Percentiles rank a stretch among this genome's conserved stretches.
Conservation (phyloP, 2,797 vertebrate species). For the Trachops cirrhosus region DNA sequence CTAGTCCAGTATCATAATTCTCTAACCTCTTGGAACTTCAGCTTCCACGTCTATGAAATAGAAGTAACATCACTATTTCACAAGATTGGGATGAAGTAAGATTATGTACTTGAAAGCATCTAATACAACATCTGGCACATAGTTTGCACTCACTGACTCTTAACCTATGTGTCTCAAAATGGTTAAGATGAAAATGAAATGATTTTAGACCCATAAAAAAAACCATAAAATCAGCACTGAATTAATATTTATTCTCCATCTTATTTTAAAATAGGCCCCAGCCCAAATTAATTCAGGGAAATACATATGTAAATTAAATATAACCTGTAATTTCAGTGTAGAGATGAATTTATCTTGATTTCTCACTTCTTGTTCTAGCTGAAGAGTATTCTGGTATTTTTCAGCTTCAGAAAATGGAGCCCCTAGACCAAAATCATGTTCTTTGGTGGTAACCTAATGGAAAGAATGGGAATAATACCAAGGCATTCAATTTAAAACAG, state of each 20-base stretch:
- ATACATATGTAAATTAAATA: constrained; percentile 39
- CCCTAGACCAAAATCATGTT: constrained; percentile 75
- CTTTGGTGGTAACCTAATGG: constrained; percentile 74
- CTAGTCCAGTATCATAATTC: not conserved
- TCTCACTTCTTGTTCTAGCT: constrained; percentile 72
- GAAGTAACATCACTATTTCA: not conserved
- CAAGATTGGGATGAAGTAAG: not conserved
- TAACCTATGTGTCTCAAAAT: constrained; percentile 19
- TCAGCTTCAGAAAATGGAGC: constrained; percentile 74
- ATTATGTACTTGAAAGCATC: not conserved
- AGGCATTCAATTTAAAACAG: constrained; percentile 22
- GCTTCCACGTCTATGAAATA: not conserved
- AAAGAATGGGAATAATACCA: constrained; percentile 46
- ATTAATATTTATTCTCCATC: constrained; percentile 35
- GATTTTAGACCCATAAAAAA: constrained; percentile 6
- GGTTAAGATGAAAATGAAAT: constrained; percentile 31
- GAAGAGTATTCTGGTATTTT: constrained; percentile 71
- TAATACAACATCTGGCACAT: not conserved
- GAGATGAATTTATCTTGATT: constrained; percentile 75
- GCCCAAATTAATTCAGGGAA: constrained; percentile 39
- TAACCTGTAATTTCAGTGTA: constrained; percentile 75
- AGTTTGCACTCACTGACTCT: not conserved
- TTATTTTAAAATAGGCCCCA: constrained; percentile 46
- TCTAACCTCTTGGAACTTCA: constrained; percentile 31
- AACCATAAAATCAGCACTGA: not conserved